phyloP scores from a whole-genome alignment of 2,113 vertebrate species.

The Mesoclemmys tuberculata region DNA sequence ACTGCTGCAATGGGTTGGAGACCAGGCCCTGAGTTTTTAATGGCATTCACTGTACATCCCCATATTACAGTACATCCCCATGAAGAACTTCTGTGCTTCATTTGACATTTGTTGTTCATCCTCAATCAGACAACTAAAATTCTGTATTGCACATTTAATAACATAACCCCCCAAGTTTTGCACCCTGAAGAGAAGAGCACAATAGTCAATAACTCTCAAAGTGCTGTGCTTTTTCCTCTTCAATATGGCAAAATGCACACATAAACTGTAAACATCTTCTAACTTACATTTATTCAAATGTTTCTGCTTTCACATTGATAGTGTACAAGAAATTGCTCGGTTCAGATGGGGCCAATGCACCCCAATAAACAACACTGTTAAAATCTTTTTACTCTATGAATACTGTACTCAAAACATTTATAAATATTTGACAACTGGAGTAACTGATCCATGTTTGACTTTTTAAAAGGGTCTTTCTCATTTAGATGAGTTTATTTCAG shows the following conservation, averaged over 20 bases:
- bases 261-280: constrained; percentile 64
- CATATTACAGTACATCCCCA: background rate
- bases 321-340: constrained; percentile 39
- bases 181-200: background rate
- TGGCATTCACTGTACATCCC: background rate
- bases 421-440: constrained; percentile 55
- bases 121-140: background rate
- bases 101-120: background rate
- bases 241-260: constrained; percentile 20
- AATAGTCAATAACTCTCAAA: background rate
- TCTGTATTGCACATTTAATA: background rate
- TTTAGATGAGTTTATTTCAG: constrained; percentile 39
- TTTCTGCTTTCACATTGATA: constrained; percentile 48
- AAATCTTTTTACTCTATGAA: constrained; percentile 32
- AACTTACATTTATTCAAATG: constrained; percentile 43
- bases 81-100: background rate
- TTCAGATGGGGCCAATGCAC: background rate
- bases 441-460: constrained; percentile 7
- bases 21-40: background rate
- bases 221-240: background rate
- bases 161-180: background rate
- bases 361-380: constrained; percentile 54
- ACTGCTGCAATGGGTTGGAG: background rate
- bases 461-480: constrained; percentile 3
- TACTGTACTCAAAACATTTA: constrained; percentile 56